Conservation (phyloP, 2,888 invertebrate genomes). For the Pristionchus fissidentatus region DNA sequence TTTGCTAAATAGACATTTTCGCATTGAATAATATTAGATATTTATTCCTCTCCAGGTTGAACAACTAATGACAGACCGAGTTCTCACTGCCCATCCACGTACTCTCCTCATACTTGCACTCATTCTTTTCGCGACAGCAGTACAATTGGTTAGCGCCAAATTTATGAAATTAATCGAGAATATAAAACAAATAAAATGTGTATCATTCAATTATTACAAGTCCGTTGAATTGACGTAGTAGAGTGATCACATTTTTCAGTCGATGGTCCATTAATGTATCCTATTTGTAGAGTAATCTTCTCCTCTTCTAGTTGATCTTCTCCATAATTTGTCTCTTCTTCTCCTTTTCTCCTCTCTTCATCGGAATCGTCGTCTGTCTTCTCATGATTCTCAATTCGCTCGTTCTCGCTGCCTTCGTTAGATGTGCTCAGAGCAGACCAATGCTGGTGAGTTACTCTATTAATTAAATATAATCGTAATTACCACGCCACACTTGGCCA, state of each 20-base stretch:
- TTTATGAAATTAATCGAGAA: no score
- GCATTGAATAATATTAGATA: neutral
- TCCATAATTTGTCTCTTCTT: constrained; percentile 71
- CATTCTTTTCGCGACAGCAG: constrained; percentile 68
- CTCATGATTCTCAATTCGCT: constrained; percentile 68
- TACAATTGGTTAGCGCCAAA: constrained; percentile 66
- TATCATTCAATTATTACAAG: no score
- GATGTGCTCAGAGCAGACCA: constrained; percentile 60
- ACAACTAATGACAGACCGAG: constrained; percentile 69
- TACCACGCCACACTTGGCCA: no score
- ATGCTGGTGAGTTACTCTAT: constrained; percentile 63
- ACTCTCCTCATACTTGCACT: constrained; percentile 67
- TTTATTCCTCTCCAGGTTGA: constrained; percentile 63
- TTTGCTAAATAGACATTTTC: neutral
- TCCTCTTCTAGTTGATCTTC: constrained; percentile 71
- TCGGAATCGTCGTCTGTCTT: constrained; percentile 58
- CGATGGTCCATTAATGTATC: no score
- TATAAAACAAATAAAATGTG: no score
- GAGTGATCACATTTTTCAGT: no score
- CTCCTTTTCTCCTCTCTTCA: constrained; percentile 70
- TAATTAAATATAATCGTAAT: no score
- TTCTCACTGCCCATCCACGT: constrained; percentile 67
- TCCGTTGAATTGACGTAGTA: no score
- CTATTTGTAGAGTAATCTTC: neutral
- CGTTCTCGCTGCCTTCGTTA: constrained; percentile 67